phyloP scores from a whole-genome alignment of 2,888 invertebrate species.

The Onthophagus sagittarius region DNA sequence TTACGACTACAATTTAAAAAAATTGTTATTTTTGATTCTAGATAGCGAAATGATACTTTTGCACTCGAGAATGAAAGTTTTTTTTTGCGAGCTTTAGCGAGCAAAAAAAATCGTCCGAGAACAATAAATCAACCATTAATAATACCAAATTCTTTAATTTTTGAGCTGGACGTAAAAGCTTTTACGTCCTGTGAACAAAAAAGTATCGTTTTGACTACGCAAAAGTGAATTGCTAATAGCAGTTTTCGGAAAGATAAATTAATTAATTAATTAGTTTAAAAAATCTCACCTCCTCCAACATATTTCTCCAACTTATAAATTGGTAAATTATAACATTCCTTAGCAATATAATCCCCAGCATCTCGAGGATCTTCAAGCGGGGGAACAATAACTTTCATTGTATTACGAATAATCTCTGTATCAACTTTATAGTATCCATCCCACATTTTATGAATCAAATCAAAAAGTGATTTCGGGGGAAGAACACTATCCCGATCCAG shows the following conservation, averaged over 20 bases:
- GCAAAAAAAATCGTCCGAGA: no score
- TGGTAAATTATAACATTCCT: conserved; percentile 66
- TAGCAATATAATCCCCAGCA: conserved; percentile 67
- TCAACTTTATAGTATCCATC: conserved; percentile 78
- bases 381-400: conserved; percentile 72
- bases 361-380: conserved; percentile 60
- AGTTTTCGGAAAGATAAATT: no score
- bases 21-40: no score
- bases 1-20: conserved; percentile 41
- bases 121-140: no score
- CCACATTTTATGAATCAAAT: conserved; percentile 76
- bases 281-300: conserved; percentile 58
- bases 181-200: no score
- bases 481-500: conserved; percentile 73
- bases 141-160: no score
- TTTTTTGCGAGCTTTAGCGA: no score
- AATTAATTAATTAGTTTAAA: conserved; percentile 8
- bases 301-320: conserved; percentile 71
- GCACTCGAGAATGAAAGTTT: no score
- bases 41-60: no score
- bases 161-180: no score
- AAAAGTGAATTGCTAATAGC: no score
- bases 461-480: conserved; percentile 75
- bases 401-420: conserved; percentile 69
- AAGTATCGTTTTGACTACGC: no score